A percentile compares a stretch with the other conserved stretches of the same genome.
Evolutionary conservation across 2,113 vertebrate genomes (phyloP).

Genomic region (Fregata magnificens): DNA sequence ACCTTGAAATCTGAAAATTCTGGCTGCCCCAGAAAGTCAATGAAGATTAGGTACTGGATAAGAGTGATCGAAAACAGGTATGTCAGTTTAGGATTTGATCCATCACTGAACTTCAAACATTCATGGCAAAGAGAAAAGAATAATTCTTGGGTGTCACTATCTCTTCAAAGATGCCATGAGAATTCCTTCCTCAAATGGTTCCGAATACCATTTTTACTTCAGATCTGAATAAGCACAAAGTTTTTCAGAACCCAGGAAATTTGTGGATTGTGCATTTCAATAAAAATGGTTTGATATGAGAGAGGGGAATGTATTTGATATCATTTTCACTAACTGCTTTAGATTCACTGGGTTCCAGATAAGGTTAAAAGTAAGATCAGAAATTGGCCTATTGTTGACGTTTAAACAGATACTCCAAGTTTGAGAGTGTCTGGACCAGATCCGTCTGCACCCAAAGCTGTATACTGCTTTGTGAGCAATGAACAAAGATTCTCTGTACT

Average conservation of each 20-base stretch:
- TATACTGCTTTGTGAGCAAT: background rate
- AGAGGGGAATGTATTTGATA: background rate
- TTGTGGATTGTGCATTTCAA: background rate
- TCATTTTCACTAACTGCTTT: background rate
- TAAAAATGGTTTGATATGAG: background rate
- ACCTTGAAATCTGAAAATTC: background rate
- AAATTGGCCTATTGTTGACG: background rate
- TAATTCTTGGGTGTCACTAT: background rate
- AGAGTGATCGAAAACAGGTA: accelerated
- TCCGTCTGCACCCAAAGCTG: background rate
- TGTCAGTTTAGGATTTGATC: background rate
- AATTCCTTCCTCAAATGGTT: background rate
- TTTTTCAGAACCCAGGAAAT: background rate
- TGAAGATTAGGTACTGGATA: background rate
- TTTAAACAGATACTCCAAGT: background rate
- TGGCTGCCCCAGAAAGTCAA: background rate
- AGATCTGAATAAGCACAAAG: background rate
- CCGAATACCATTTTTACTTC: background rate
- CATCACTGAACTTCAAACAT: background rate
- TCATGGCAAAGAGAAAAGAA: background rate
- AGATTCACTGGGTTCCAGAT: background rate
- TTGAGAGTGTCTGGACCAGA: background rate
- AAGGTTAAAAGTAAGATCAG: background rate
- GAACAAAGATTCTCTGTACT: background rate
- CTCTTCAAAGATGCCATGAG: background rate